Base-by-base conservation (phyloP, 1,140 invertebrate genomes). In the Pachypeltis micranthus region DNA sequence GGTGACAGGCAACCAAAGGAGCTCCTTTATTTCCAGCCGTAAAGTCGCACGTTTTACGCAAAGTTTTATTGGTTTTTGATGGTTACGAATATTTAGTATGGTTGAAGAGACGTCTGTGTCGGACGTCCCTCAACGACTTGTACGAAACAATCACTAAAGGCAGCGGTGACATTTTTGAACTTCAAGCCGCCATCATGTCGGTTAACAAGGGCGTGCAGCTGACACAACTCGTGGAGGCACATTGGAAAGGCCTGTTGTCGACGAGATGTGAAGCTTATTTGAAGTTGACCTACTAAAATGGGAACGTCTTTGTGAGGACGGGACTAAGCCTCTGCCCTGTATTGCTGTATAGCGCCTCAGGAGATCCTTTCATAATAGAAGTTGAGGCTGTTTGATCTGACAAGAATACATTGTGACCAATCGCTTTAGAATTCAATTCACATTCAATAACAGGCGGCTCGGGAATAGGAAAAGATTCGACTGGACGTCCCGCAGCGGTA, bases 351-450 rank as follows among this genome's bases (percentile, higher is more conserved):
- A 10, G 12, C 47, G 19, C 47, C 23, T 10, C 47, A 21, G 47
- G 47, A 21, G 47, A 10, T 51, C 47, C 47, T 39, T 21, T 51
- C 4, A 51, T 51, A 51, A 51, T 39, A 51, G 47, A 21, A 21
- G 21, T 14, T 10, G 47, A 10, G 12, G 47, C 47, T 51, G 47
- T 51, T 51, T 51, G 47, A 51, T 51, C 47, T 51, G 47, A 51
- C 47, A 51, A 51, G 47, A 51, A 51, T 51, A 51, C 47, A 14
- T 51, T 51, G 47, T 51, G 47, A 51, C 47, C 47, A 51, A 51
- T 51, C 47, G 47, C 47, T 51, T 51, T 51, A 51, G 47, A 21
- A 51, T 51, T 51, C 47, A 51, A 51, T 51, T 51, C 23, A 21
- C 23, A 51, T 51, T 51, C 47, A 51, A 51, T 51, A 51, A 51